A percentile compares a stretch with the other conserved stretches of the same genome.
phyloP scores from a whole-genome alignment of 2,113 vertebrate species.

The Atrichornis clamosus region DNA sequence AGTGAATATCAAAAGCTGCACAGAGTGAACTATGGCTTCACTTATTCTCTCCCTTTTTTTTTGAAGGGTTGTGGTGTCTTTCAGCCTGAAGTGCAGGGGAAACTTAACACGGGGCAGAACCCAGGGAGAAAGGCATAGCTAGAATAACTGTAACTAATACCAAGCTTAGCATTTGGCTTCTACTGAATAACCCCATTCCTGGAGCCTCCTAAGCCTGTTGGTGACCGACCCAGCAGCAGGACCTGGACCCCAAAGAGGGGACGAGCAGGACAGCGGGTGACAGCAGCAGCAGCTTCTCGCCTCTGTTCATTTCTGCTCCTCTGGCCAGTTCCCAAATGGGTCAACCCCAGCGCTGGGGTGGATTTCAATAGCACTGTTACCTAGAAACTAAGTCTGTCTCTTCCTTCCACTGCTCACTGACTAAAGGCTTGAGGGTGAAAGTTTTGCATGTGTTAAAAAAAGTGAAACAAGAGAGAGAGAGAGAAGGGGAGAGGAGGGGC shows the following conservation, averaged over 20 bases:
- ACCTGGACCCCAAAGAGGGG: not conserved
- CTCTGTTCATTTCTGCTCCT: not conserved
- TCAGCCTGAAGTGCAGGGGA: not conserved
- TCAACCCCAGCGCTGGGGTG: not conserved
- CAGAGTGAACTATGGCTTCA: not conserved
- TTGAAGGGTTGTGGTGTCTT: not conserved
- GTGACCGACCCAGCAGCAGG: not conserved
- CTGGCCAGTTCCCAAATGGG: not conserved
- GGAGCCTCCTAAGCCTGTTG: not conserved
- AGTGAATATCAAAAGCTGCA: not conserved
- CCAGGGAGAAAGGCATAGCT: not conserved
- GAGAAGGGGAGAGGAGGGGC: not conserved
- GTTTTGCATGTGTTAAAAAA: not conserved
- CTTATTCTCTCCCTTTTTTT: not conserved
- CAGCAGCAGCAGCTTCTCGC: not conserved
- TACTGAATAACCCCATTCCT: not conserved
- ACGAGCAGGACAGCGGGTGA: not conserved
- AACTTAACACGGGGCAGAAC: not conserved
- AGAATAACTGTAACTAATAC: not conserved
- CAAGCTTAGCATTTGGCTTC: not conserved
- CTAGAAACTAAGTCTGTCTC: not conserved
- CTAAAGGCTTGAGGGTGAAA: not conserved
- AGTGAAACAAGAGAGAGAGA: too few relatives aligned
- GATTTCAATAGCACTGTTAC: not conserved
- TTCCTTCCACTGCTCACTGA: not conserved